phyloP scores from a whole-genome alignment of 2,888 invertebrate species.

The Rutpela maculata region DNA sequence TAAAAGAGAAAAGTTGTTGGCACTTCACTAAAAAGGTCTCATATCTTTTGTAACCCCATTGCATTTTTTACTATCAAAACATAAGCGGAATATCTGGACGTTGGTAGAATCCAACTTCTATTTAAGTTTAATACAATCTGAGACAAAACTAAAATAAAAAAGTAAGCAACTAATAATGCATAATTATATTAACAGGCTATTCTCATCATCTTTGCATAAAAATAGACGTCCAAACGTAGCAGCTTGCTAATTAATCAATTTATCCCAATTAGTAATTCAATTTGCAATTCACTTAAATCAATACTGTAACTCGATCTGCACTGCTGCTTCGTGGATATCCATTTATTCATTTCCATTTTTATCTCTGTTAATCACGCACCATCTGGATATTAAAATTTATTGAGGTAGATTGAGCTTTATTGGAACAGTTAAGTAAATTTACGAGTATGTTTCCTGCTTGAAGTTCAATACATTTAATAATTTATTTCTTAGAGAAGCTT shows the following conservation, averaged over 20 bases:
- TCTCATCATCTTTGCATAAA: not conserved
- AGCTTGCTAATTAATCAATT: conserved; percentile 5
- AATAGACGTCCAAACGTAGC: not conserved
- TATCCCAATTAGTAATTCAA: conserved; percentile 20
- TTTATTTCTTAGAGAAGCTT: too few relatives aligned
- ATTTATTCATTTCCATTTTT: conserved; percentile 17
- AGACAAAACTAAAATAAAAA: not conserved
- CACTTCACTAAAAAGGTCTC: too few relatives aligned
- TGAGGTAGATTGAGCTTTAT: not conserved
- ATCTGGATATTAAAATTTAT: conserved; percentile 20
- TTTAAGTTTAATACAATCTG: too few relatives aligned
- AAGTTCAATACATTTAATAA: too few relatives aligned
- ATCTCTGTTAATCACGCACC: not conserved
- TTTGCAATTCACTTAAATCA: conserved; percentile 15
- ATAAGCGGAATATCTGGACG: too few relatives aligned
- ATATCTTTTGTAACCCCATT: too few relatives aligned
- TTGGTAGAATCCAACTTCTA: too few relatives aligned
- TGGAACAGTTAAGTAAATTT: too few relatives aligned
- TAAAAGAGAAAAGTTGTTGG: too few relatives aligned
- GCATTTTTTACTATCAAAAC: too few relatives aligned
- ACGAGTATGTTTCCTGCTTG: too few relatives aligned
- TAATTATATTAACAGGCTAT: not conserved
- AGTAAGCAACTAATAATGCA: not conserved
- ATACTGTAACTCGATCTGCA: not conserved
- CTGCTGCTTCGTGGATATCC: not conserved